phyloP scores from a whole-genome alignment of 2,888 invertebrate species.

The Heliconius sara region DNA sequence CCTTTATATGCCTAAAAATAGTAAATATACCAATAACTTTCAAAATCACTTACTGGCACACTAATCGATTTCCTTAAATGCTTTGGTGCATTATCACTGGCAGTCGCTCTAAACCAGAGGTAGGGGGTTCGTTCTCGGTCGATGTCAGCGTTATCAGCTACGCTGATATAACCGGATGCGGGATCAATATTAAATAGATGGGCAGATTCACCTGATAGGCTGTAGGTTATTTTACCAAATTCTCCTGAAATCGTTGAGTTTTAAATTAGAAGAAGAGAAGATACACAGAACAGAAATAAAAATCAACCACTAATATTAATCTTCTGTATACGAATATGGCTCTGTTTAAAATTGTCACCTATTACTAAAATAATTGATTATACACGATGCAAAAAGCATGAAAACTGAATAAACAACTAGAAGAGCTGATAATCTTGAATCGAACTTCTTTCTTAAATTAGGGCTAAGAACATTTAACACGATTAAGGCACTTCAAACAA shows the following conservation, averaged over 20 bases:
- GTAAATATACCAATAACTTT: neutral
- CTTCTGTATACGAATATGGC: no score
- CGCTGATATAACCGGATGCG: constrained; percentile 89
- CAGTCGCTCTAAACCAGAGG: constrained; percentile 90
- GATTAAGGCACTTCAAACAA: no score
- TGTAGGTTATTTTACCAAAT: constrained; percentile 91
- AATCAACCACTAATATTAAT: no score
- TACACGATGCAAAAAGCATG: neutral
- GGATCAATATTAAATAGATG: constrained; percentile 89
- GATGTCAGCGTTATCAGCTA: constrained; percentile 88
- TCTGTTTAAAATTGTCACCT: no score
- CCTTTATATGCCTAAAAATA: neutral
- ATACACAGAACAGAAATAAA: no score
- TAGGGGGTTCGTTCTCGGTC: constrained; percentile 90
- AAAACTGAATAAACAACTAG: neutral
- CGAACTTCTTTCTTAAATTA: neutral
- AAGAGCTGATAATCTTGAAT: neutral
- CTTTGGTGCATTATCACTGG: constrained; percentile 90
- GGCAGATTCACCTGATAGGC: constrained; percentile 89
- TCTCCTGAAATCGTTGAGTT: constrained; percentile 71
- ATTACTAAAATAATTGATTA: no score
- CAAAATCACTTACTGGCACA: constrained; percentile 85
- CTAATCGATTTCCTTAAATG: constrained; percentile 88
- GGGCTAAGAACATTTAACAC: no score
- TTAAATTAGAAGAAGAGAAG: no score